phyloP scores from a whole-genome alignment of 2,888 invertebrate species.

The Drosophila affinis region DNA sequence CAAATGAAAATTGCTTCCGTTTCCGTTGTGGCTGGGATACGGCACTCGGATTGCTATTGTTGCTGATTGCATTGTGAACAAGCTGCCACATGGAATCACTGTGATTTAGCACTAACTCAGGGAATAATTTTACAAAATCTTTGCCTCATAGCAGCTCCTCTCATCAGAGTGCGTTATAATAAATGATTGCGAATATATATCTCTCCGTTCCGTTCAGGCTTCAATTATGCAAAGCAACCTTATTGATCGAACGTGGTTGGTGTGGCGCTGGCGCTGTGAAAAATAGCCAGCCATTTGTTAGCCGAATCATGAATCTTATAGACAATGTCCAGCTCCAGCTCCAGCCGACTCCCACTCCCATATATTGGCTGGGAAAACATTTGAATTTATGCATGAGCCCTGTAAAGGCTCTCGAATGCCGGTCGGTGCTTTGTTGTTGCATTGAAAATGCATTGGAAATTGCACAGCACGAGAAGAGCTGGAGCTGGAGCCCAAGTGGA shows the following conservation, averaged over 20 bases:
- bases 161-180: constrained; percentile 1
- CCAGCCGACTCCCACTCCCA: constrained; percentile 15
- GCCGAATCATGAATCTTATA: constrained; percentile 57
- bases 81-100: constrained; percentile 30
- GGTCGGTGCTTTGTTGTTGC: constrained; percentile 31
- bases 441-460: constrained; percentile 71
- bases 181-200: background rate
- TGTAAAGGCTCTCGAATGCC: constrained; percentile 38
- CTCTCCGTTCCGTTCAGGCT: background rate
- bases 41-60: constrained; percentile 62
- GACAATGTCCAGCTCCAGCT: constrained; percentile 40
- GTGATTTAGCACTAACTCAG: constrained; percentile 24
- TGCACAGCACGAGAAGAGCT: constrained; percentile 40
- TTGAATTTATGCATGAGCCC: constrained; percentile 74
- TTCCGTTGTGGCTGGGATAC: constrained; percentile 63
- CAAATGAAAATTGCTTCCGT: constrained; percentile 80
- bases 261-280: constrained; percentile 9
- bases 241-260: constrained; percentile 13
- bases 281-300: constrained; percentile 58
- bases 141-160: background rate
- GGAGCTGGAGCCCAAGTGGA: constrained; percentile 30
- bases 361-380: constrained; percentile 55
- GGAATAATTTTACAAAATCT: constrained; percentile 9
- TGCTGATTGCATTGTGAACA: constrained; percentile 65
- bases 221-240: constrained; percentile 16